phyloP scores from a whole-genome alignment of 2,888 invertebrate species.

The Sceliomorpha sp. region DNA sequence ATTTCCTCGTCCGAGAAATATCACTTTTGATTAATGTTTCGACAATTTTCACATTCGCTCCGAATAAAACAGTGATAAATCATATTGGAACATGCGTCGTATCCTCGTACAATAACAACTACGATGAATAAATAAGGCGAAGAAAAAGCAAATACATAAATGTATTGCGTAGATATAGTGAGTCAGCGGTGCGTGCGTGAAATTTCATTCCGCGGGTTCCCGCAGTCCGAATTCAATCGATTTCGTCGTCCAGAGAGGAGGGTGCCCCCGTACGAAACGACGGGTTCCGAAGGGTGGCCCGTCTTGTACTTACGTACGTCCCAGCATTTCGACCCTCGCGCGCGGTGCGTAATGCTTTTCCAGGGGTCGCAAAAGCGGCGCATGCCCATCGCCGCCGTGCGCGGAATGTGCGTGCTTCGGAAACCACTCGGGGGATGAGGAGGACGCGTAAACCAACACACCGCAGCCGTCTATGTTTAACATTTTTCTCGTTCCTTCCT shows the following conservation, averaged over 20 bases:
- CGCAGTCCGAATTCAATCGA: conserved; percentile 46
- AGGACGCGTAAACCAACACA: neutral
- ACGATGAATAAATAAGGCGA: conserved; percentile 1
- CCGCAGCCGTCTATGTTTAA: too few species aligned
- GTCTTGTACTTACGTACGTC: conserved; percentile 33
- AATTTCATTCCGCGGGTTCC: conserved; percentile 35
- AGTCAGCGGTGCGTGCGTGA: conserved; percentile 41
- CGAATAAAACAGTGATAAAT: too few species aligned
- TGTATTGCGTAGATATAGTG: conserved; percentile 46
- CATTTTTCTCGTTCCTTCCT: too few species aligned
- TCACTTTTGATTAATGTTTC: too few species aligned
- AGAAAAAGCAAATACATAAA: conserved; percentile 24
- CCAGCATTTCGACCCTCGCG: conserved; percentile 39
- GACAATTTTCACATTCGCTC: too few species aligned
- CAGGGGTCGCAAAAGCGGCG: conserved; percentile 6
- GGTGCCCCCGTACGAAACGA: neutral
- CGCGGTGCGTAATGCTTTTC: conserved; percentile 29
- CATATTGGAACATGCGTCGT: too few species aligned
- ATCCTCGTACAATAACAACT: too few species aligned
- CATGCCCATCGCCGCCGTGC: neutral
- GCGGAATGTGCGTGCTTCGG: conserved; percentile 2
- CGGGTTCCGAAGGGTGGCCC: conserved; percentile 27
- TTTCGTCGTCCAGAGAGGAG: conserved; percentile 32
- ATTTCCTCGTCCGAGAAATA: too few species aligned
- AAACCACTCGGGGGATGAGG: conserved; percentile 3